A percentile compares a stretch with the other conserved stretches of the same genome.
These are phyloP conservation scores for Amblyjoppa proteus DNA, from an alignment of 2,888 invertebrate species.

Conservation along the genomic window DNA sequence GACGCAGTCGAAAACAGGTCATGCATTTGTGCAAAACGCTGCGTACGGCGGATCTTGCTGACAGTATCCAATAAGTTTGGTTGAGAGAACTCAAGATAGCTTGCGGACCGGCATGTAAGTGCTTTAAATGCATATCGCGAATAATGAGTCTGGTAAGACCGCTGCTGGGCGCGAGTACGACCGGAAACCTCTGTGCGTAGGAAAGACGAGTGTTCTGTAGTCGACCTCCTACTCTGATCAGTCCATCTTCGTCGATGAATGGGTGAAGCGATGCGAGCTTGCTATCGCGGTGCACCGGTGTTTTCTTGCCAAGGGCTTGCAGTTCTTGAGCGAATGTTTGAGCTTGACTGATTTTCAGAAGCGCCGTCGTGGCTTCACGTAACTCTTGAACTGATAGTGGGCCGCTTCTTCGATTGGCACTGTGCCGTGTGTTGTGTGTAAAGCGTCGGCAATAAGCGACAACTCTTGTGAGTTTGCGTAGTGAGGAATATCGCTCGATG, in stretches of 20 bases:
- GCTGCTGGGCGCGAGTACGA: conserved; percentile 43
- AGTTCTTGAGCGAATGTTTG: conserved; percentile 26
- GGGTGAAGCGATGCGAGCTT: conserved; percentile 38
- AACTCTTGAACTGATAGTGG: conserved; percentile 34
- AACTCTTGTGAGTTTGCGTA: no score
- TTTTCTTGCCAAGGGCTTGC: conserved; percentile 8
- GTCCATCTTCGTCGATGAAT: conserved; percentile 47
- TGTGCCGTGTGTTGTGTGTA: conserved; percentile 16
- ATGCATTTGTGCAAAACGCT: conserved; percentile 57
- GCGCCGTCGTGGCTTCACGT: background rate
- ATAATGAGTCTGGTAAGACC: conserved; percentile 41
- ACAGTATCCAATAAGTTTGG: conserved; percentile 55
- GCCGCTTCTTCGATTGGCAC: conserved; percentile 10
- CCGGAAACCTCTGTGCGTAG: conserved; percentile 16
- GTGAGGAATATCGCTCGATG: no score
- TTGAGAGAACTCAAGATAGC: conserved; percentile 38
- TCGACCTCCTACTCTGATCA: conserved; percentile 54
- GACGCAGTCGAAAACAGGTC: conserved; percentile 56
- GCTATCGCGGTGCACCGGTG: conserved; percentile 17
- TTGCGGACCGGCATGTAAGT: conserved; percentile 45
- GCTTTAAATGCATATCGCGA: conserved; percentile 45
- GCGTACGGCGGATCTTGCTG: conserved; percentile 50
- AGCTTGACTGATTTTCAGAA: conserved; percentile 32
- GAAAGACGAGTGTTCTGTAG: conserved; percentile 40
- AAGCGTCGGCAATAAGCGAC: conserved; percentile 38